Conservation (phyloP, 2,888 invertebrate species). For the Ryuthela nishihirai region DNA sequence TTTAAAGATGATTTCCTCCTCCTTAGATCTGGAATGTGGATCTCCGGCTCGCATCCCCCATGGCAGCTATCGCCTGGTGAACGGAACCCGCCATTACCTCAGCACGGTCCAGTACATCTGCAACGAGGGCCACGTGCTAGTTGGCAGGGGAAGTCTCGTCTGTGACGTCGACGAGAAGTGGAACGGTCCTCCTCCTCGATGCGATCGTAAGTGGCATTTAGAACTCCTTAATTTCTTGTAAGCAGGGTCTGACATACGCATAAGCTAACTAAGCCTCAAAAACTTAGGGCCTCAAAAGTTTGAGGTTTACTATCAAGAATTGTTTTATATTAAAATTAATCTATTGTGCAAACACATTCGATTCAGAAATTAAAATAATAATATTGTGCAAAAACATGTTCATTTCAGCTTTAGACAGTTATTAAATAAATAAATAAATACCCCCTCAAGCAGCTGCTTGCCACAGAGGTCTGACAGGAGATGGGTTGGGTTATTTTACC, state of each 20-base stretch:
- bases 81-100: conserved; percentile 80
- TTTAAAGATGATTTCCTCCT: background rate
- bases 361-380: too few relatives aligned
- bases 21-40: conserved; percentile 79
- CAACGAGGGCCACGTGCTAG: conserved; percentile 77
- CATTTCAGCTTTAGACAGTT: too few relatives aligned
- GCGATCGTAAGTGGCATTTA: conserved; percentile 60
- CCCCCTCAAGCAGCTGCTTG: too few relatives aligned
- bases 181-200: conserved; percentile 81
- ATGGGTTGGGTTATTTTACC: too few relatives aligned
- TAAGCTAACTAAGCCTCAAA: background rate
- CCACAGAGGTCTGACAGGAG: too few relatives aligned
- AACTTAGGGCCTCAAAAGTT: background rate
- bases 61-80: conserved; percentile 74
- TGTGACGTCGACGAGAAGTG: conserved; percentile 90
- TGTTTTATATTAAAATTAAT: too few relatives aligned
- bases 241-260: background rate
- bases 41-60: conserved; percentile 79
- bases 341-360: too few relatives aligned
- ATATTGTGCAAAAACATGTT: too few relatives aligned
- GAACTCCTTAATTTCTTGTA: too few relatives aligned
- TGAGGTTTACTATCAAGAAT: too few relatives aligned
- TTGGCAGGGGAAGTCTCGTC: conserved; percentile 71
- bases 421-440: too few relatives aligned
- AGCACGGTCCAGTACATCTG: conserved; percentile 82